phyloP scores from a whole-genome alignment of 2,113 vertebrate genomes.

The Vidua macroura region DNA sequence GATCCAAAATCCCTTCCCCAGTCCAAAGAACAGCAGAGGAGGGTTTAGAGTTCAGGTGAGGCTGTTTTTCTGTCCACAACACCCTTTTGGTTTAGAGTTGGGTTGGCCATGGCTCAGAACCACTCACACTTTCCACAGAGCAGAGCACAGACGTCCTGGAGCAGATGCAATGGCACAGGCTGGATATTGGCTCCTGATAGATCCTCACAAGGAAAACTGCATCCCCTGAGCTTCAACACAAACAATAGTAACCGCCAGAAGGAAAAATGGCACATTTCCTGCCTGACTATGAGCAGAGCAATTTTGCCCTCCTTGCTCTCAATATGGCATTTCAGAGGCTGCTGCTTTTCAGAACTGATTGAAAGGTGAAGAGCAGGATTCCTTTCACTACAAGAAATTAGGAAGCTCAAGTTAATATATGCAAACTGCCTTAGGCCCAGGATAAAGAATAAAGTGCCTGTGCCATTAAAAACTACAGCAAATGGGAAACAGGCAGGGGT shows the following conservation, averaged over 20 bases:
- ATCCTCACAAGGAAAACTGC: background rate
- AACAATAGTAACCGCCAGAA: background rate
- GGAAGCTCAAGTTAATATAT: background rate
- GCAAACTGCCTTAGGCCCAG: background rate
- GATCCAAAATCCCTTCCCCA: background rate
- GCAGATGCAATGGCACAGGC: background rate
- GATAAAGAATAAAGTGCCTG: background rate
- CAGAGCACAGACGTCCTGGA: rapidly evolving
- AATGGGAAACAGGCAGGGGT: background rate
- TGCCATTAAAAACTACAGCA: background rate
- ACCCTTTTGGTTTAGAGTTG: background rate
- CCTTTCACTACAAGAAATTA: background rate
- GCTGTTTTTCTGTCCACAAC: background rate
- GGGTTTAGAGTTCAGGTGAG: background rate
- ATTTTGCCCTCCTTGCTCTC: background rate
- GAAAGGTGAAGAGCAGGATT: background rate
- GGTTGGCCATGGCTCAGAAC: background rate
- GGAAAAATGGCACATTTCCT: background rate
- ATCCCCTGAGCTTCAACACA: background rate
- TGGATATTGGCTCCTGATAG: background rate
- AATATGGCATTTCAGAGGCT: background rate
- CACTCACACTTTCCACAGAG: rapidly evolving
- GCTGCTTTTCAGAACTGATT: background rate
- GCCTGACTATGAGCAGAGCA: background rate
- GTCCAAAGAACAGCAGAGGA: background rate